Evolutionary conservation across 2,797 vertebrate species (phyloP).

Genomic region (Dendrocincla tyrannina): DNA sequence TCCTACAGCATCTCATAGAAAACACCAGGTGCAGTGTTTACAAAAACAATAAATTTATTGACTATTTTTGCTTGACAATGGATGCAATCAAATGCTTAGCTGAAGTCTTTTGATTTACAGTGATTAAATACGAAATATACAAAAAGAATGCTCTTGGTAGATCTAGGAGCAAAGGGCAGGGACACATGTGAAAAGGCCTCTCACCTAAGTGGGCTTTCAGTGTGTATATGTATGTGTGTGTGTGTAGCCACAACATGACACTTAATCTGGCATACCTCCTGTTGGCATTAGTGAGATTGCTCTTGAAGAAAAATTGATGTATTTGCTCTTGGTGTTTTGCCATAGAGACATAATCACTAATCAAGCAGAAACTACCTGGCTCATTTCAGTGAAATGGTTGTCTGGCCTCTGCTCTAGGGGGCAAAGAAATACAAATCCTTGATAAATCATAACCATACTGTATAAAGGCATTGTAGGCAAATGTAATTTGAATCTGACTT

Average conservation of each 20-base stretch:
- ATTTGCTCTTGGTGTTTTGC: background rate
- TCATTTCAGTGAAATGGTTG: background rate
- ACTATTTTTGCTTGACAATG: rapidly evolving
- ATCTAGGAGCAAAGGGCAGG: background rate
- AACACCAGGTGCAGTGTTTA: background rate
- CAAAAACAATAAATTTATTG: background rate
- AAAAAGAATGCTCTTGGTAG: background rate
- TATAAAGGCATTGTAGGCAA: background rate
- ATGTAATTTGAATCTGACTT: background rate
- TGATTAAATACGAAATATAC: background rate
- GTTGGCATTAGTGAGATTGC: background rate
- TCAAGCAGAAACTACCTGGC: background rate
- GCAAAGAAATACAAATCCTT: background rate
- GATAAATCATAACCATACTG: background rate
- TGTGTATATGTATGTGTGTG: background rate
- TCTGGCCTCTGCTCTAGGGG: background rate
- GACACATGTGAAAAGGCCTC: background rate
- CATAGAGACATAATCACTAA: background rate
- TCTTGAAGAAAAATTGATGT: background rate
- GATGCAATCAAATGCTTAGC: background rate
- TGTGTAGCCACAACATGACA: background rate
- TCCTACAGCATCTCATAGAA: background rate
- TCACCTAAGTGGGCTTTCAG: background rate
- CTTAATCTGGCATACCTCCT: background rate
- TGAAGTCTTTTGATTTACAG: background rate